A percentile compares a stretch with the other conserved stretches of the same genome.
phyloP scores from a whole-genome alignment of 2,113 vertebrate genomes.

The Heterochromis multidens region DNA sequence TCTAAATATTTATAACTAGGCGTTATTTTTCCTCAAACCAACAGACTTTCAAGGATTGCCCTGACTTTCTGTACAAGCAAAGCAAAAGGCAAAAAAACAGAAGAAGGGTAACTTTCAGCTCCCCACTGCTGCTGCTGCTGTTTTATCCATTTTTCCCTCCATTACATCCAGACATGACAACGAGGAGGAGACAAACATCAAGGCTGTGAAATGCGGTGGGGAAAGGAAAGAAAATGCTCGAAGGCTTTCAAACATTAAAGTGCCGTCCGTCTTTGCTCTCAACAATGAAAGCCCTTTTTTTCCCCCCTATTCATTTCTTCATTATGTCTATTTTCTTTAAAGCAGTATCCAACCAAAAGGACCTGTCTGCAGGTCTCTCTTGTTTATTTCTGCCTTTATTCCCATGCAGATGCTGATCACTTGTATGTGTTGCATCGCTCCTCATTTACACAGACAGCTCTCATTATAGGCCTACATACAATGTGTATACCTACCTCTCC shows the following conservation, averaged over 20 bases:
- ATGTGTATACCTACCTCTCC: neutral
- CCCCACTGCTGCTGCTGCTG: neutral
- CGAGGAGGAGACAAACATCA: conserved; percentile 12
- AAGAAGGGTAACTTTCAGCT: neutral
- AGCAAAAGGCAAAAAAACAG: neutral
- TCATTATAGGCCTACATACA: conserved; percentile 18
- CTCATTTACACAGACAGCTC: neutral
- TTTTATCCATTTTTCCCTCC: neutral
- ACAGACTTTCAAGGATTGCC: neutral
- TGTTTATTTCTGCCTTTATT: neutral
- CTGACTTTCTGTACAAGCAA: neutral
- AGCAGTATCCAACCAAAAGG: neutral
- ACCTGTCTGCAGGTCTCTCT: neutral
- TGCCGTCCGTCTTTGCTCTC: neutral
- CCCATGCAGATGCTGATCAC: neutral
- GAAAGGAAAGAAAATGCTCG: neutral
- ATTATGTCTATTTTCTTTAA: neutral
- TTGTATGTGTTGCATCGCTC: neutral
- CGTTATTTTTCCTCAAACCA: neutral
- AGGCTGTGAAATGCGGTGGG: neutral
- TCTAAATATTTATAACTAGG: too few species aligned
- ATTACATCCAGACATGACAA: neutral
- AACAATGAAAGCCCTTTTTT: neutral
- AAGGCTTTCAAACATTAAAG: conserved; percentile 10
- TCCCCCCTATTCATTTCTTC: neutral